Conservation (phyloP, 2,113 vertebrate species). For the Lepisosteus oculatus region DNA sequence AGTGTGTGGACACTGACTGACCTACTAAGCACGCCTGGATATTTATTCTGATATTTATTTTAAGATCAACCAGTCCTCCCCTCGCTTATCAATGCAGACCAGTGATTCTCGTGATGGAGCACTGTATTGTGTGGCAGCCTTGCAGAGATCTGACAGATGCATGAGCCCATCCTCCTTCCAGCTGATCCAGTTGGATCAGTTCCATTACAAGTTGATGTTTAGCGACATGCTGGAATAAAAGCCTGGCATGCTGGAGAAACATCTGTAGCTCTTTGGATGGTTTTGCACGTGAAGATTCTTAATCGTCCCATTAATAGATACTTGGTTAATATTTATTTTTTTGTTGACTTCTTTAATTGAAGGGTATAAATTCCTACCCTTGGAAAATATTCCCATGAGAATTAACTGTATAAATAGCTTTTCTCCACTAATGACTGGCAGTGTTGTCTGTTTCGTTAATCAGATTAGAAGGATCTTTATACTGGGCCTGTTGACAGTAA, state of each 20-base stretch:
- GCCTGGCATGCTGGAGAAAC: slow-evolving; percentile 11
- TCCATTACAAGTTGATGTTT: slow-evolving; percentile 3
- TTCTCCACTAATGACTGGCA: neutral
- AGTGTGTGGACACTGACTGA: neutral
- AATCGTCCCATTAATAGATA: neutral
- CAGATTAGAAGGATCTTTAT: no score
- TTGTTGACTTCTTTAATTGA: neutral
- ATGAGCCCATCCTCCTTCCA: slow-evolving; percentile 4
- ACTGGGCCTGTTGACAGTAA: no score
- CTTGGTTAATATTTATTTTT: neutral
- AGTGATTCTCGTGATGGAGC: neutral
- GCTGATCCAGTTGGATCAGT: slow-evolving; percentile 18
- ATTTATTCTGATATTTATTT: neutral
- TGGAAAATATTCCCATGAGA: neutral
- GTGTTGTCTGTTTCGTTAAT: no score
- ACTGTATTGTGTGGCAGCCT: neutral
- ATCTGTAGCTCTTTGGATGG: slow-evolving; percentile 4
- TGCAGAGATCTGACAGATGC: slow-evolving; percentile 10
- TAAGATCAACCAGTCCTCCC: neutral
- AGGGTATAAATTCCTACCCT: neutral
- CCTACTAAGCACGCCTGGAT: neutral
- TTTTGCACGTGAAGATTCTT: slow-evolving; percentile 8
- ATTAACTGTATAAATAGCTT: neutral
- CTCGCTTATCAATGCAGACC: neutral
- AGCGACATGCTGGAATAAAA: neutral